A percentile compares a stretch with the other conserved stretches of the same genome.
phyloP scores from a whole-genome alignment of 2,113 vertebrate genomes.

The Clarias macrocephalus region DNA sequence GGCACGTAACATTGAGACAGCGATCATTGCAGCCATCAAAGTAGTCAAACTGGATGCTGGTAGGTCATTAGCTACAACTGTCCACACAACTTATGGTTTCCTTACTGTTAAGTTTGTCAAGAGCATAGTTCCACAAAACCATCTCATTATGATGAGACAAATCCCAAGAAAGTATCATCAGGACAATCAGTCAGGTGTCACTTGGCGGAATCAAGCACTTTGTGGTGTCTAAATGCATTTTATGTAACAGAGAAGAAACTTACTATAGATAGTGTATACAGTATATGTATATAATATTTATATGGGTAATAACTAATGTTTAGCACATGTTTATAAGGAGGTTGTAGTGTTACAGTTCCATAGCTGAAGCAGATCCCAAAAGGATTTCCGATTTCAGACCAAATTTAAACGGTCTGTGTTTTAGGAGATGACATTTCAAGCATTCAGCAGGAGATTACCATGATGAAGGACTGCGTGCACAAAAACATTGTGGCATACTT shows the following conservation, averaged over 20 bases:
- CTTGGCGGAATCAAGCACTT: background rate
- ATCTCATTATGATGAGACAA: background rate
- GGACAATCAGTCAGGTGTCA: background rate
- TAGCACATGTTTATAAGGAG: background rate
- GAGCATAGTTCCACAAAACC: background rate
- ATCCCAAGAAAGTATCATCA: background rate
- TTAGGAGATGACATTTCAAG: conserved; percentile 76
- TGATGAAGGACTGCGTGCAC: conserved; percentile 76
- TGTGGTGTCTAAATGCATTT: background rate
- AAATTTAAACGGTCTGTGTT: conserved; percentile 8
- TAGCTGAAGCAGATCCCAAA: background rate
- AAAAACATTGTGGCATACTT: conserved; percentile 78
- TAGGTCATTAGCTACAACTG: conserved; percentile 52
- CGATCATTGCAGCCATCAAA: conserved; percentile 73
- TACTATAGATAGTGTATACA: background rate
- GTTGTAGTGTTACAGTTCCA: background rate
- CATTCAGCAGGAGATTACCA: conserved; percentile 78
- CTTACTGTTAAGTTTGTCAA: background rate
- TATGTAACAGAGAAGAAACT: background rate
- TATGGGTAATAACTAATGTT: background rate
- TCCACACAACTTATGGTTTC: background rate
- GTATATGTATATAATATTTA: too few species aligned
- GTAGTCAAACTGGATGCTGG: conserved; percentile 78
- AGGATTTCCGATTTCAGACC: background rate
- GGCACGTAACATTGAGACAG: conserved; percentile 73